These are phyloP conservation scores for Hydrozoanthus gracilis DNA, from an alignment of 92 coral and sea anemone species.

Conservation along the genomic window DNA sequence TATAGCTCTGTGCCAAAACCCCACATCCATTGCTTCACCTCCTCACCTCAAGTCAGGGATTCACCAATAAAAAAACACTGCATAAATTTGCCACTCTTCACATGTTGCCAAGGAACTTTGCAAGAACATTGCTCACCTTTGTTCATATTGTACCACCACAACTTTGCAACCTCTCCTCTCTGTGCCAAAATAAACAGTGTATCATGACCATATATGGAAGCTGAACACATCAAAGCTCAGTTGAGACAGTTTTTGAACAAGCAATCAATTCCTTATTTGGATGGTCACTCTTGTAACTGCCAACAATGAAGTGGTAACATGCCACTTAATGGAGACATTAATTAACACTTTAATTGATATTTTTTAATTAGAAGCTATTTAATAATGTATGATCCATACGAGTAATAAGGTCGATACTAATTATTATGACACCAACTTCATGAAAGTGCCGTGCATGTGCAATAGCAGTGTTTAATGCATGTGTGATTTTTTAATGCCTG, in stretches of 20 bases:
- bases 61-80: constrained; percentile 18
- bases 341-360: not conserved
- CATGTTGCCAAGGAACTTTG: constrained; percentile 28
- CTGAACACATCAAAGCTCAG: constrained; percentile 18
- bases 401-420: not conserved
- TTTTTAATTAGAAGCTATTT: not conserved
- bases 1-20: constrained; percentile 40
- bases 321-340: not conserved
- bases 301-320: not conserved
- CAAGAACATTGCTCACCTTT: constrained; percentile 30
- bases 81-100: constrained; percentile 36
- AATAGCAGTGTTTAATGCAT: not conserved
- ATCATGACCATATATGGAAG: constrained; percentile 12
- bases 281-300: not conserved
- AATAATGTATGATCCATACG: not conserved
- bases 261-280: not conserved
- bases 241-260: not conserved
- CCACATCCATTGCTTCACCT: constrained; percentile 19
- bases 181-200: constrained; percentile 23
- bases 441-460: not conserved
- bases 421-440: not conserved
- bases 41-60: constrained; percentile 17
- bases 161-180: constrained; percentile 30
- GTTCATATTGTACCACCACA: constrained; percentile 13
- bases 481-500: no score